Conservation (phyloP, 2,797 vertebrate species). For the Anguilla marmorata region DNA sequence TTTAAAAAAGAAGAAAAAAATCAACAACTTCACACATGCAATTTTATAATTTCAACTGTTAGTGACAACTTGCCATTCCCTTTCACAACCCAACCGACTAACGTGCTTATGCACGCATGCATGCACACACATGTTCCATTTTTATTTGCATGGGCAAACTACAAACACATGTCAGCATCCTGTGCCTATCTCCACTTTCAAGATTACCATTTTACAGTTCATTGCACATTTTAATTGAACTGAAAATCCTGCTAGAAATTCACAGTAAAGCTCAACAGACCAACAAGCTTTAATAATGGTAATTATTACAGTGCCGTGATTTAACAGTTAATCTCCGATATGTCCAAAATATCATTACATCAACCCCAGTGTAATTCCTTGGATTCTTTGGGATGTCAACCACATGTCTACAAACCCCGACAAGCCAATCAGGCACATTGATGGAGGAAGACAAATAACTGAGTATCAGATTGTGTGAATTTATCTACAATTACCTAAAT, state of each 20-base stretch:
- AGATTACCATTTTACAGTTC: background rate
- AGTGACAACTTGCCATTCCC: background rate
- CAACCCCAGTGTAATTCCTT: slow-evolving; percentile 9
- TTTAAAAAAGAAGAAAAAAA: background rate
- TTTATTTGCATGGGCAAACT: background rate
- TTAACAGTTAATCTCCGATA: slow-evolving; percentile 19
- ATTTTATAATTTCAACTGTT: background rate
- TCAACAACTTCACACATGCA: background rate
- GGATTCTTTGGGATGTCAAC: background rate
- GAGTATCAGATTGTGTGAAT: background rate
- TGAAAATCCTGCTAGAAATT: background rate
- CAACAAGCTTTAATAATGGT: slow-evolving; percentile 6
- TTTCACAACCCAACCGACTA: background rate
- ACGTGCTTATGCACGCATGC: no score
- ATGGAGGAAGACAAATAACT: background rate
- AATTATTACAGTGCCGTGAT: background rate
- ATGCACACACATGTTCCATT: background rate
- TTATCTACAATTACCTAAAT: background rate
- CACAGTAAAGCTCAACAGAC: slow-evolving; percentile 11
- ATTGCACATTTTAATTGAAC: slow-evolving; percentile 18
- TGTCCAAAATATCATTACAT: background rate
- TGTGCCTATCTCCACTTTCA: background rate
- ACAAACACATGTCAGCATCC: background rate
- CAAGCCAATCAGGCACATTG: slow-evolving; percentile 7
- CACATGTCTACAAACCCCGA: background rate